Percentiles rank a stretch among this genome's conserved stretches.
These are phyloP conservation scores for Colostygia pectinataria DNA, from an alignment of 2,888 invertebrate species.

Conservation along the genomic window DNA sequence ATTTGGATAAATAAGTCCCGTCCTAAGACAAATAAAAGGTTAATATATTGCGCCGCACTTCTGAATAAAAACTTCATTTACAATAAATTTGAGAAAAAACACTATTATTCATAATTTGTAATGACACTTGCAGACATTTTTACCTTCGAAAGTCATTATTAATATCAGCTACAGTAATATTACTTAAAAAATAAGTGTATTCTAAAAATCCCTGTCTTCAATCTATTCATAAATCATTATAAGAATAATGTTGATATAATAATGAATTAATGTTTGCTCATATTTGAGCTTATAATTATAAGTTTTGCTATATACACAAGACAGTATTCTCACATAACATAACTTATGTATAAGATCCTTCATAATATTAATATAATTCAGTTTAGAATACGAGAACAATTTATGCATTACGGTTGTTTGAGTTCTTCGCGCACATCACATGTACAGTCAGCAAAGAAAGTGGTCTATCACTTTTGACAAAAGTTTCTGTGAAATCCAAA, in stretches of 20 bases:
- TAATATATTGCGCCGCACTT: constrained; percentile 17
- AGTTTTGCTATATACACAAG: constrained; percentile 32
- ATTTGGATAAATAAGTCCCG: constrained; percentile 56
- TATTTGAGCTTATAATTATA: constrained; percentile 34
- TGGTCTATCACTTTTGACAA: no score
- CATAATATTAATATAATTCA: no score
- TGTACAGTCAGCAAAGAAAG: no score
- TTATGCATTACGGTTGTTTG: no score
- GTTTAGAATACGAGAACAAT: no score
- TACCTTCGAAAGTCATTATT: no score
- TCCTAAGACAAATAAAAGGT: constrained; percentile 58
- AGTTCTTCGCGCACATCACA: no score
- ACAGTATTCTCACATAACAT: constrained; percentile 6
- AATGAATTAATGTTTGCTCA: constrained; percentile 29
- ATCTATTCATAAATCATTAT: background rate
- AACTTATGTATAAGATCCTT: background rate
- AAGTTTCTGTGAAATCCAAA: no score
- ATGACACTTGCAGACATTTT: no score
- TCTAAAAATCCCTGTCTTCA: constrained; percentile 9
- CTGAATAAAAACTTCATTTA: constrained; percentile 6
- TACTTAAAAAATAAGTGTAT: background rate
- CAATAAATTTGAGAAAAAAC: background rate
- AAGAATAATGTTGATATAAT: constrained; percentile 14
- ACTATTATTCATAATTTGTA: no score
- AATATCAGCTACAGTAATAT: no score